A percentile compares a stretch with the other conserved stretches of the same genome.
These are phyloP conservation scores for Cyclophora punctaria DNA, from an alignment of 2,888 invertebrate genomes.

Conservation along the genomic window DNA sequence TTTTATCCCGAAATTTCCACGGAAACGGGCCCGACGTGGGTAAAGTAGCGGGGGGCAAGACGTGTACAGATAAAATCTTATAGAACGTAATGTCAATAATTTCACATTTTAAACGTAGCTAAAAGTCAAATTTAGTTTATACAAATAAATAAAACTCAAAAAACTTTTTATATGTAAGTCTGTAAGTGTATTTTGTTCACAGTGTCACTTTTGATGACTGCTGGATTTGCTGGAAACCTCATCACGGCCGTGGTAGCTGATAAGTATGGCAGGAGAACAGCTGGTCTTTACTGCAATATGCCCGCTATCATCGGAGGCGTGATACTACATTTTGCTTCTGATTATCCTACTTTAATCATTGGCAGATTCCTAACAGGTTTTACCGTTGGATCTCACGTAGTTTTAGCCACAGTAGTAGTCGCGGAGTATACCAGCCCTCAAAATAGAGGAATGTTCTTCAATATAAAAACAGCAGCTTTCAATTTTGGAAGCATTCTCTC, in stretches of 20 bases:
- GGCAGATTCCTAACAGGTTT: conserved; percentile 25
- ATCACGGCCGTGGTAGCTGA: conserved; percentile 4
- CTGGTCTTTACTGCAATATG: conserved; percentile 2
- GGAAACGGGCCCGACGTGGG: no score
- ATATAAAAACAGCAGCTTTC: conserved; percentile 19
- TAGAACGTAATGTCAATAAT: not conserved
- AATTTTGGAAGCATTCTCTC: conserved; percentile 17
- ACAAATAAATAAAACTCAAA: no score
- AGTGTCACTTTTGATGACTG: conserved; percentile 5
- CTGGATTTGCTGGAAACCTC: conserved; percentile 5
- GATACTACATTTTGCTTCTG: conserved; percentile 23
- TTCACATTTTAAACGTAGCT: no score
- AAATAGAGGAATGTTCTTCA: conserved; percentile 26
- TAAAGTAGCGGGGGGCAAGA: no score
- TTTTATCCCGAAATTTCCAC: no score
- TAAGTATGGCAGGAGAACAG: conserved; percentile 5
- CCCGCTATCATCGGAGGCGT: conserved; percentile 22
- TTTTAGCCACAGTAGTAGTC: conserved; percentile 23
- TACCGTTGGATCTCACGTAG: conserved; percentile 17
- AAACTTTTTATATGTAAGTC: no score
- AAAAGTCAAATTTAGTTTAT: no score
- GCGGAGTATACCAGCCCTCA: conserved; percentile 26
- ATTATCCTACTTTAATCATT: conserved; percentile 21
- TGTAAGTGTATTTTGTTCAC: not conserved
- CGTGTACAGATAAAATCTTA: not conserved